Evolutionary conservation across 2,888 invertebrate species (phyloP), one percentile per base, ranked within the genome.

Genomic region (Drosophila birchii): DNA sequence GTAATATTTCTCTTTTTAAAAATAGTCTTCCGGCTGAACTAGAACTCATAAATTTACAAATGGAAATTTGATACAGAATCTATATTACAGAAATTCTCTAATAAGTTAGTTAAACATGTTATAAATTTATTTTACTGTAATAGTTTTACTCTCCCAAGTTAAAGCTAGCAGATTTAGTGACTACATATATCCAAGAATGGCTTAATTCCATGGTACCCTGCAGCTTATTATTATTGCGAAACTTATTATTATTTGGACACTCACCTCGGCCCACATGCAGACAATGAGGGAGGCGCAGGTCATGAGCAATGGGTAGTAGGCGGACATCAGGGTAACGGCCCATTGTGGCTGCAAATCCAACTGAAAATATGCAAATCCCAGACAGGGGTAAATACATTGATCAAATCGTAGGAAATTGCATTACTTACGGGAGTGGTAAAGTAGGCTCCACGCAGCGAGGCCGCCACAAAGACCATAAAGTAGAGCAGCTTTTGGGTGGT

Each of bases 241-340:
- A n/a, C n/a, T n/a, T n/a, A n/a, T n/a, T n/a, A n/a, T n/a, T n/a
- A n/a, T n/a, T n/a, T n/a, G n/a, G n/a, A n/a, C 11, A 94, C 95
- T 94, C 92, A 96, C 97, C 95, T 98, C 98, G 44, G 98, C 98
- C 98, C 98, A 98, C 92, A 97, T 97, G 93, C 98, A 98, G 78
- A 98, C 97, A 80, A 98, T 96, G 71, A 98, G 94, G 0, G 98
- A 98, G 0, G 97, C 96, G 58, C 97, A 97, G 12, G 97, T 96
- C 94, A 98, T 94, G 67, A 98, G 94, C 49, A 98, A 94, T 1
- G 98, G 97, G 93, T 98, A 98, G 93, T 97, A 98, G 0, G 97
- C 97, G 29, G 97, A 97, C 86, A 97, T 94, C 49, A 98, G 94
- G 90, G 96, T 97, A 71, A 96, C 95, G 12, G 97, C 96, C 97